A percentile compares a stretch with the other conserved stretches of the same genome.
These are phyloP conservation scores for Drosophila antonietae DNA, from an alignment of 2,888 invertebrate species.

Conservation along the genomic window DNA sequence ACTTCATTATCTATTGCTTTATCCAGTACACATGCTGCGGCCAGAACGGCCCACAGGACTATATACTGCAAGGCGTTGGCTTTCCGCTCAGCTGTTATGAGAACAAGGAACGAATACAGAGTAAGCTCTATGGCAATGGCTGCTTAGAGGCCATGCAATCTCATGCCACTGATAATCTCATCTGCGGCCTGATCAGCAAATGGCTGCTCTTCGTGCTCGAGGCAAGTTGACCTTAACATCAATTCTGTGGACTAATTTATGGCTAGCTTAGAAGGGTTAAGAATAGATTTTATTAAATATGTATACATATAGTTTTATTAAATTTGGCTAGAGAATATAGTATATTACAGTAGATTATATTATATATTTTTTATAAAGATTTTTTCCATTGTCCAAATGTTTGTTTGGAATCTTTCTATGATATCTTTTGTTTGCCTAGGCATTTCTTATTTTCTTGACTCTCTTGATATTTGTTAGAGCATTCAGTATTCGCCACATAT, in stretches of 20 bases:
- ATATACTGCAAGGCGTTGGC: slow-evolving; percentile 59
- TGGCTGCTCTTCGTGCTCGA: slow-evolving; percentile 77
- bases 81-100: slow-evolving; percentile 75
- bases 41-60: slow-evolving; percentile 76
- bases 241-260: slow-evolving; percentile 31
- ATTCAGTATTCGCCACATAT: background rate
- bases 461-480: background rate
- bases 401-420: background rate
- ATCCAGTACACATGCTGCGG: slow-evolving; percentile 81
- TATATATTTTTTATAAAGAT: background rate
- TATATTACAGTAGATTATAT: background rate
- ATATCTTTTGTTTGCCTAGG: no score
- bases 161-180: slow-evolving; percentile 73
- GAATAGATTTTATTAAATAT: slow-evolving; percentile 34
- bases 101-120: slow-evolving; percentile 46
- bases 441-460: background rate
- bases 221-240: slow-evolving; percentile 63
- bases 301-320: no score
- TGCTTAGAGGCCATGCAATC: slow-evolving; percentile 70
- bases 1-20: background rate
- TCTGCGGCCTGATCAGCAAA: slow-evolving; percentile 74
- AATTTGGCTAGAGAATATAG: background rate
- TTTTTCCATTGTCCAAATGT: background rate
- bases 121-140: slow-evolving; percentile 60
- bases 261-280: slow-evolving; percentile 47